Percentiles rank a stretch among this genome's conserved stretches.
Conservation (phyloP, 2,888 invertebrate species). For the Cacoxenus indagator region DNA sequence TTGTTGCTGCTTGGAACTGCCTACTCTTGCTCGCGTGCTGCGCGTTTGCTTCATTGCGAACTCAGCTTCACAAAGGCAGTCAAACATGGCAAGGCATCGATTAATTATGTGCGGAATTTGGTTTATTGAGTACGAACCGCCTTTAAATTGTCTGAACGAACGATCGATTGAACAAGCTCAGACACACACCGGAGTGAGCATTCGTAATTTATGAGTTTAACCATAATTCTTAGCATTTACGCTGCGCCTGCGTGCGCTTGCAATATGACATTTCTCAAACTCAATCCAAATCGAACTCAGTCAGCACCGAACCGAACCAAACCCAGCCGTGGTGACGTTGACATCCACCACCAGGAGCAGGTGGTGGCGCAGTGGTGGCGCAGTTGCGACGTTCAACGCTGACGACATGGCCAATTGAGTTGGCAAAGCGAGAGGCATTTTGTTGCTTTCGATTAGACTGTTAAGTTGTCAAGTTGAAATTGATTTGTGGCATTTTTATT, state of each 20-base stretch:
- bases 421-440: constrained; percentile 55
- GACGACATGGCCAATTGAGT: constrained; percentile 16
- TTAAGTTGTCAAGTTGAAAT: constrained; percentile 65
- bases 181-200: constrained; percentile 43
- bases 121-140: constrained; percentile 65
- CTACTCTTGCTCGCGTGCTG: constrained; percentile 16
- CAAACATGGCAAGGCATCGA: constrained; percentile 50
- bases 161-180: constrained; percentile 1
- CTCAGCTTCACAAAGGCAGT: constrained; percentile 24
- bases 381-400: not conserved
- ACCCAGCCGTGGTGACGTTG: not conserved
- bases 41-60: constrained; percentile 30
- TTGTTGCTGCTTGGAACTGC: constrained; percentile 31
- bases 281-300: not conserved
- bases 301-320: not conserved
- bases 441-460: constrained; percentile 63
- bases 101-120: constrained; percentile 69
- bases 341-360: not conserved
- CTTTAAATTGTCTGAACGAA: constrained; percentile 61
- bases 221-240: constrained; percentile 66
- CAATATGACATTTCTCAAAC: constrained; percentile 55
- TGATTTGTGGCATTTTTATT: constrained; percentile 59
- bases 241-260: constrained; percentile 65
- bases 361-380: not conserved
- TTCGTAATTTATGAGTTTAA: constrained; percentile 65